These are phyloP conservation scores for Myripristis jacobus DNA, from an alignment of 2,797 vertebrate genomes.

Conservation along the genomic window DNA sequence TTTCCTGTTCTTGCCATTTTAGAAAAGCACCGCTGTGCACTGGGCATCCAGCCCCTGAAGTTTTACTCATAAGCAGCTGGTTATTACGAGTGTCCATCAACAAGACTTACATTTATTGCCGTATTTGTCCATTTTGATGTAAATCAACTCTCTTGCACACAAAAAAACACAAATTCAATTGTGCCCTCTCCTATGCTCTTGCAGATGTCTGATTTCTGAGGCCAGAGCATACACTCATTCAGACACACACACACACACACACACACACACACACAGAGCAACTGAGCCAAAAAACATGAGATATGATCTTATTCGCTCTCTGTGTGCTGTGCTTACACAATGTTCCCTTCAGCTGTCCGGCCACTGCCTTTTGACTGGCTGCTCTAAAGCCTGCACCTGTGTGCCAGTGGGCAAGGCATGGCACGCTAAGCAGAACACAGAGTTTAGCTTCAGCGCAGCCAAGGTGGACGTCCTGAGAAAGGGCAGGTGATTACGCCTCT, in stretches of 20 bases:
- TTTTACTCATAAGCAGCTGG: constrained; percentile 25
- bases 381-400: constrained; percentile 61
- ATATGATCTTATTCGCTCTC: constrained; percentile 50
- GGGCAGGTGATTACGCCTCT: constrained; percentile 56
- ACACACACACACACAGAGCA: constrained; percentile 19
- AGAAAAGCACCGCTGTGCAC: no score
- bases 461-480: constrained; percentile 57
- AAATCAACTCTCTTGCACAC: constrained; percentile 18
- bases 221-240: constrained; percentile 30
- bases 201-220: constrained; percentile 6
- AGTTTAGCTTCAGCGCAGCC: constrained; percentile 34
- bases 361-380: constrained; percentile 9
- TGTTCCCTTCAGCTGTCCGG: constrained; percentile 37
- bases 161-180: constrained; percentile 6
- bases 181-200: constrained; percentile 27
- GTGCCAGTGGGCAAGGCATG: constrained; percentile 45
- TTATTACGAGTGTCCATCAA: constrained; percentile 22
- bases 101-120: constrained; percentile 25
- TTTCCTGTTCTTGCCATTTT: no score
- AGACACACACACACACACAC: constrained; percentile 21
- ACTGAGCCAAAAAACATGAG: constrained; percentile 35
- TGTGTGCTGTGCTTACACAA: constrained; percentile 14
- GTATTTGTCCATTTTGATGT: constrained; percentile 35
- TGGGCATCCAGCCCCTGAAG: no score
- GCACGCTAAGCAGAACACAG: constrained; percentile 43